These are phyloP conservation scores for Tuberolachnus salignus DNA, from an alignment of 2,888 invertebrate genomes.

Conservation along the genomic window DNA sequence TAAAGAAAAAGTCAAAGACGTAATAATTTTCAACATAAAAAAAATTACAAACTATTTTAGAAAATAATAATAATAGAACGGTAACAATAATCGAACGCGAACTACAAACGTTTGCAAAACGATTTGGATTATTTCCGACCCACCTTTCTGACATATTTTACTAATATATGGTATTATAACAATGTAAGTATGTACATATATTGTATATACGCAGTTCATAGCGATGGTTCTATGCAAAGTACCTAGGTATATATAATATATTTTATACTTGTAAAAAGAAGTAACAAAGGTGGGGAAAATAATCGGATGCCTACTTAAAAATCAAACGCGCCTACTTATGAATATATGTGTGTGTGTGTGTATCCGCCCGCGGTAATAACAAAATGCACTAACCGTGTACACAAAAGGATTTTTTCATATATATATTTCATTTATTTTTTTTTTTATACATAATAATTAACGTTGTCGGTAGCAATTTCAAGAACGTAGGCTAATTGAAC, in stretches of 20 bases:
- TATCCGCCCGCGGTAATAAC: not conserved
- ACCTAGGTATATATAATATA: too few relatives aligned
- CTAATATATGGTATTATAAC: slow-evolving; percentile 9
- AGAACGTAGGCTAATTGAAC: slow-evolving; percentile 54
- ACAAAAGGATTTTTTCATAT: slow-evolving; percentile 33
- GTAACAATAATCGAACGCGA: too few relatives aligned
- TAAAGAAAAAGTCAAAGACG: too few relatives aligned
- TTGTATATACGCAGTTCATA: not conserved
- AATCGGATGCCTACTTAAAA: slow-evolving; percentile 20
- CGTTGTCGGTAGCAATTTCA: slow-evolving; percentile 44
- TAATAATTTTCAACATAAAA: too few relatives aligned
- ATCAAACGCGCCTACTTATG: slow-evolving; percentile 28
- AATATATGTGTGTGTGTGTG: not conserved
- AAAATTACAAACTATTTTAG: too few relatives aligned
- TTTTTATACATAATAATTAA: slow-evolving; percentile 42
- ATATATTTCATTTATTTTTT: slow-evolving; percentile 14
- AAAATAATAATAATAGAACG: too few relatives aligned
- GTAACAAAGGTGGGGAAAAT: not conserved
- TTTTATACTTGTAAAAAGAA: not conserved
- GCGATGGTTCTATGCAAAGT: not conserved
- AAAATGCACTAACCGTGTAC: not conserved
- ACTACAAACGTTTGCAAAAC: too few relatives aligned
- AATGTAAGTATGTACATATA: not conserved
- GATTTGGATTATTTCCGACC: too few relatives aligned
- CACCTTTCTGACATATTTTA: not conserved